Conservation (phyloP, 2,888 invertebrate species). For the Hyalella azteca region DNA sequence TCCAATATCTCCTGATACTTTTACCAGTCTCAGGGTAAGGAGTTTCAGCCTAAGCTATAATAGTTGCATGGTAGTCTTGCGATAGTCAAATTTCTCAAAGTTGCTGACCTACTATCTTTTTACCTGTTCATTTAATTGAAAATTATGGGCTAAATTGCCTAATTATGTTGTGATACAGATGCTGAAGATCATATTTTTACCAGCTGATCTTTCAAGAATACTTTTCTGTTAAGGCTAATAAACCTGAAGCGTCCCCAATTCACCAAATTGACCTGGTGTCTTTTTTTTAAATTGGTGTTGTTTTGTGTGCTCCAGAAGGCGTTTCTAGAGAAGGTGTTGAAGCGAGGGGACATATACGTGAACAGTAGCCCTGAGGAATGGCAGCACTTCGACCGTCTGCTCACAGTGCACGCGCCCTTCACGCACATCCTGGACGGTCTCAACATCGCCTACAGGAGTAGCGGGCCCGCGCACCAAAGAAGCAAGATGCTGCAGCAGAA, state of each 20-base stretch:
- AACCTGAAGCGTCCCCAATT: background rate
- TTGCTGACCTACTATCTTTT: too few species aligned
- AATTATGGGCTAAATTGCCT: too few species aligned
- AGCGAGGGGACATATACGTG: background rate
- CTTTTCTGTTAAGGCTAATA: background rate
- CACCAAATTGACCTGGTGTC: background rate
- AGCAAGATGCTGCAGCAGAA: too few species aligned
- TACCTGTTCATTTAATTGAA: too few species aligned
- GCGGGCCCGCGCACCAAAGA: background rate
- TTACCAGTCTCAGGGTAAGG: background rate
- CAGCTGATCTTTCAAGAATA: too few species aligned
- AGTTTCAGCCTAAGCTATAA: too few species aligned
- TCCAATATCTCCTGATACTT: background rate
- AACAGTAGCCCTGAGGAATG: background rate
- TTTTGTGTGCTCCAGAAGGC: background rate
- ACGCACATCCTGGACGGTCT: slow-evolving; percentile 10
- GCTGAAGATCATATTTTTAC: too few species aligned
- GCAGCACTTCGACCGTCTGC: background rate
- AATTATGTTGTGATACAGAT: too few species aligned
- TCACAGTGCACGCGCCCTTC: background rate
- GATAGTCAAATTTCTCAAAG: too few species aligned
- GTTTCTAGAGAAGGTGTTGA: background rate
- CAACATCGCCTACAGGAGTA: background rate
- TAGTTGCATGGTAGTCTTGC: too few species aligned
- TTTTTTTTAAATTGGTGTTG: background rate